Base-by-base conservation (phyloP, 2,888 invertebrate species). In the Crocallis elinguaria region DNA sequence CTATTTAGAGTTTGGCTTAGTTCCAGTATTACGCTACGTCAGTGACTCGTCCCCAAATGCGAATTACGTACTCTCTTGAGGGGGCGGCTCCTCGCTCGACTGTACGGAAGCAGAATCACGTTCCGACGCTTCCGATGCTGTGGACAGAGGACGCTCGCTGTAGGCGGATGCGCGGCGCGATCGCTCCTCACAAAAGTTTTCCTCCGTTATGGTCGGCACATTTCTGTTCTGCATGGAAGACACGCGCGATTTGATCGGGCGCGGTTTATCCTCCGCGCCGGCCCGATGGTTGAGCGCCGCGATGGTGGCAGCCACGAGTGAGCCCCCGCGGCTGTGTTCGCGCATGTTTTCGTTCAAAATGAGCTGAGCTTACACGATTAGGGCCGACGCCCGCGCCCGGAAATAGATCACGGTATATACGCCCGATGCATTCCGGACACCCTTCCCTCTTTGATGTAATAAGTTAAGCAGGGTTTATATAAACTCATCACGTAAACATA, bases 281-380 rank as follows among this genome's bases (percentile, higher is more conserved):
- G 82, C 74, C 57, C 88, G 88, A 75, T 84, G 86, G 86, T 88
- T 86, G 69, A 88, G 80, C 68, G 85, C 84, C 65, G 88, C 90
- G 75, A 87, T 88, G 77, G 88, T 87, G 77, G 94, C 93, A 57
- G 94, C 94, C 59, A 94, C 94, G 63, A 94, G 88, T 75, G 93
- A 91, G 79, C 92, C 92, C 80, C 86, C 90, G 78, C 92, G 90
- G 84, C 91, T 86, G 84, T 86, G 81, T 87, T 92, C 92, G 70
- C 91, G 89, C 90, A 91, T 91, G 87, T 88, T 88, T 84, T 86
- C 83, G 74, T 84, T 80, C 83, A 82, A 85, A 92, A 89, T 88
- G 88, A 90, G 78, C 84, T 69, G 66, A 81, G 83, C 80, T 81
- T 82, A 80, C 76, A 79, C 79, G 81, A 81, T 79, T 82, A 88